Evolutionary conservation across 2,797 vertebrate species (phyloP), one percentile per base, ranked within the genome.

Genomic region (Chelon auratus): DNA sequence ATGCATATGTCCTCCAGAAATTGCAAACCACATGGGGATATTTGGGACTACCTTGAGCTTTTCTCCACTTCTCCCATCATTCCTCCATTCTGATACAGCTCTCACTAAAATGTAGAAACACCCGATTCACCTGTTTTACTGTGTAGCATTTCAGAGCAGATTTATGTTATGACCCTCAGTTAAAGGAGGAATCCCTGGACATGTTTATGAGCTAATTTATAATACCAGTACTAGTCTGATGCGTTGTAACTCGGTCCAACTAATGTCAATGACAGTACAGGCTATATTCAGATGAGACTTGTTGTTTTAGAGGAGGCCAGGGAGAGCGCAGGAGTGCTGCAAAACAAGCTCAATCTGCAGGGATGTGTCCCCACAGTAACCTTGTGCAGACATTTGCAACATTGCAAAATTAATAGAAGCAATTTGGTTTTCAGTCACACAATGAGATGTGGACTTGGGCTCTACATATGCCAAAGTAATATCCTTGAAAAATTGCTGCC

Each of bases 271-370:
- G 9, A 15, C 17, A 3, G n/a, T 54, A 61, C 17, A n/a, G 68
- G 64, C 24, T 10, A 20, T 69, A 86, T 75, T 86, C 88, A 87
- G 63, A 30, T 17, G 90, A 75, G 91, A 91, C 88, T 89, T 75
- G 57, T 92, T 91, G 90, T 78, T 75, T 68, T 68, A 59, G 74
- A 79, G 51, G 13, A 65, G 61, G 57, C 61, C 65, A 13, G 58
- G 66, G 68, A 84, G 69, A 67, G 30, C 30, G 59, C 57, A 59
- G 59, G 69, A 67, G 36, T 26, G 59, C 57, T 56, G 59, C 70
- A 85, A 87, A 92, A 92, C 87, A 88, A 78, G 64, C 7, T 47
- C 24, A 72, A 59, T 73, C 88, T 60, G 68, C 67, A 63, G 86
- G 84, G 83, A 80, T 22, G 58, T 45, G 70, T 86, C 81, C 72